A percentile compares a stretch with the other conserved stretches of the same genome.
Conservation (phyloP, 2,888 invertebrate species). For the Nesidiocoris tenuis region DNA sequence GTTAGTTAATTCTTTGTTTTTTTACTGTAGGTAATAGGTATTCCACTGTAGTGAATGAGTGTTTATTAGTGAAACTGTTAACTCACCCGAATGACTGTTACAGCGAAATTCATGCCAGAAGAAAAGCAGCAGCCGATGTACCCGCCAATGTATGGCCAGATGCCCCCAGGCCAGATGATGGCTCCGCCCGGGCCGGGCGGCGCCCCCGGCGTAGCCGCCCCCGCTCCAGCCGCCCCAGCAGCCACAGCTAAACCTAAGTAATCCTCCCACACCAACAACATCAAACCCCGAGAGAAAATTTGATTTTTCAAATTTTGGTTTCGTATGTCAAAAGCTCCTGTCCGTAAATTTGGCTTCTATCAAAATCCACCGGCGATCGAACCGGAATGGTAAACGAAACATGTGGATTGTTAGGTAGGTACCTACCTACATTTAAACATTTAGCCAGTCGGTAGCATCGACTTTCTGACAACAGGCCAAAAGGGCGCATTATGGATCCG, state of each 20-base stretch:
- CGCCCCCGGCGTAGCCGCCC: conserved; percentile 9
- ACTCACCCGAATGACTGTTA: conserved; percentile 43
- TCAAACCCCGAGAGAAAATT: not conserved
- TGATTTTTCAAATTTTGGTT: not conserved
- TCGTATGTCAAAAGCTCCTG: not conserved
- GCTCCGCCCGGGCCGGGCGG: conserved; percentile 23
- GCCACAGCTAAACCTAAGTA: conserved; percentile 47
- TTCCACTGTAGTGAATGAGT: no score
- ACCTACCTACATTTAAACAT: no score
- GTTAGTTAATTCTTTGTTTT: no score
- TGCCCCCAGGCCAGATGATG: conserved; percentile 38
- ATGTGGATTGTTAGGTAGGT: no score
- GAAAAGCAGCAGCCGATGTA: conserved; percentile 46
- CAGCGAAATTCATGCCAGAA: conserved; percentile 51
- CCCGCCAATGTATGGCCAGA: conserved; percentile 41
- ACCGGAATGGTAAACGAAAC: not conserved
- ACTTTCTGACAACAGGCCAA: no score
- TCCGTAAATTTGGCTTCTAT: not conserved
- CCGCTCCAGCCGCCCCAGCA: conserved; percentile 38
- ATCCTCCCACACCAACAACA: not conserved
- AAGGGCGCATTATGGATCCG: no score
- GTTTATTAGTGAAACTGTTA: no score
- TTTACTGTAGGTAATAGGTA: no score
- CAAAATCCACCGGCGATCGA: conserved; percentile 1
- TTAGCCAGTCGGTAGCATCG: no score